Conservation (phyloP, 2,797 vertebrate species). For the Pagetopsis macropterus region DNA sequence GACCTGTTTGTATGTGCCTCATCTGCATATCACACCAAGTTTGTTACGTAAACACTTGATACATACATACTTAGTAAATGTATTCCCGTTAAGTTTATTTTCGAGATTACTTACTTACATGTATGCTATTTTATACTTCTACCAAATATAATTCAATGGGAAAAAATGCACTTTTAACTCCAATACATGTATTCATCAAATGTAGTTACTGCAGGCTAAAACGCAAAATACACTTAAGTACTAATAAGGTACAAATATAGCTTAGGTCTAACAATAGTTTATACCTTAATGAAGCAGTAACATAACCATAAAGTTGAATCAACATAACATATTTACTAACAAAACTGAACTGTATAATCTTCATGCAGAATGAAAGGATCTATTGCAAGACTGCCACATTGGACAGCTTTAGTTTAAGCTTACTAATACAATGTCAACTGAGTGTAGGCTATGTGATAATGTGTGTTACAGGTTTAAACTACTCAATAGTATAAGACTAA, state of each 20-base stretch:
- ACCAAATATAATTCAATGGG: neutral
- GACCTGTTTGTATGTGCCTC: neutral
- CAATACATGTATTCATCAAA: neutral
- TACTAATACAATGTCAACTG: neutral
- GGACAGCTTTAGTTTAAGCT: neutral
- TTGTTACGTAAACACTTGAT: neutral
- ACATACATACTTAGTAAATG: neutral
- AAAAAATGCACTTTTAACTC: neutral
- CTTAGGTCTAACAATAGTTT: neutral
- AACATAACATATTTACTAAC: neutral
- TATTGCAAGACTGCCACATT: too few species aligned
- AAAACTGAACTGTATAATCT: neutral
- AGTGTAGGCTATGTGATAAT: neutral
- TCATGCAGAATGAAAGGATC: too few species aligned
- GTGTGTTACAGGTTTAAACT: neutral
- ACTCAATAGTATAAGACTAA: neutral
- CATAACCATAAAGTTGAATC: neutral
- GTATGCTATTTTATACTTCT: neutral
- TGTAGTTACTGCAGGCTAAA: neutral
- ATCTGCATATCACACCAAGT: neutral
- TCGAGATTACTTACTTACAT: neutral
- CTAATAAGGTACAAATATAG: neutral
- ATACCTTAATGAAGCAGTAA: neutral
- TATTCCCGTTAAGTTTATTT: neutral
- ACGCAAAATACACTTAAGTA: neutral